Evolutionary conservation across 2,888 invertebrate genomes (phyloP), one percentile per base, ranked within the genome.

Genomic region (Lathronympha strigana): DNA sequence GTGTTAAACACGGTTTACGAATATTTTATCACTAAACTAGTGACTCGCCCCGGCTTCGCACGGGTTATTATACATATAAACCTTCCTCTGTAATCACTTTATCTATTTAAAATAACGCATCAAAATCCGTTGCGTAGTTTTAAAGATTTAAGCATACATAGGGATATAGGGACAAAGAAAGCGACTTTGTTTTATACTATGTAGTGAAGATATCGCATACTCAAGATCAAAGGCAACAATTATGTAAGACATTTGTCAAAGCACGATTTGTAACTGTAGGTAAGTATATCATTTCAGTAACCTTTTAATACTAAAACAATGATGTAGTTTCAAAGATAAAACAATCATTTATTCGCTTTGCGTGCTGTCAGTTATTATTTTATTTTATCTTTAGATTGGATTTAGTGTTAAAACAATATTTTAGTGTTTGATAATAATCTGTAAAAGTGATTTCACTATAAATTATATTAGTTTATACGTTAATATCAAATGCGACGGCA

Each of bases 341-440:
- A 38, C 45, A 4, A 1, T 47, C 45, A n/a, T 21, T 23, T 54
- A 53, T 4, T 13, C n/a, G 11, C n/a, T 54, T 54, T 21, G 54
- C 38, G 36, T 38, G 17, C 15, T 54, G 25, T 54, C 38, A 5
- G 6, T 38, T 38, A 54, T 54, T 54, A 38, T 11, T 38, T 54
- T 51, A 13, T 8, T 9, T 28, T 38, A 54, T 54, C 54, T 54
- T 23, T 36, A 21, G 36, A 36, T 53, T 33, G 33, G 17, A 54
- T 54, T 38, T n/a, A n/a, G 54, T 17, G 1, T 25, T 23, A 15
- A 54, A 54, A 23, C 17, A 54, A 36, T 25, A 40, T 17, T 54
- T n/a, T 53, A 1, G 54, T 54, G 11, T 54, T 40, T 25, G 25
- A 54, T 38, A 40, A 15, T 25, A 23, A 54, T 54, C 54, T 54